Base-by-base conservation (phyloP, 2,113 vertebrate genomes). In the Struthio camelus region DNA sequence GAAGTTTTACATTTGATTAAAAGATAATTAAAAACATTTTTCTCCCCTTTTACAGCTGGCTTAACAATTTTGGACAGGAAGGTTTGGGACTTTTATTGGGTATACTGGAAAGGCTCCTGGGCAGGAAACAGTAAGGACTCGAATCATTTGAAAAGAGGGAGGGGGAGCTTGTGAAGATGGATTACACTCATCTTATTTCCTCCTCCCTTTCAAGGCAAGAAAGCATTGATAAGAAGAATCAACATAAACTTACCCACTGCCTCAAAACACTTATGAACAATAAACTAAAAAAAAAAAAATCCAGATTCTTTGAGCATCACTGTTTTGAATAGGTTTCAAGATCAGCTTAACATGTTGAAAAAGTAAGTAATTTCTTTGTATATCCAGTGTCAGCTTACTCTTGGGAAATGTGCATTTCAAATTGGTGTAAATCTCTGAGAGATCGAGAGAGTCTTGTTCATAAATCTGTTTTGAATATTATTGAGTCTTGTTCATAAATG, bases 181-280 rank as follows among this genome's bases (percentile, higher is more conserved):
- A 53, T 82, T 46, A 50, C 54, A 16, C 46, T 85, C 2, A 75
- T 0, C 1, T 51, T 62, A 28, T 89, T 42, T 89, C 14, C 44
- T 71, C 4, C 3, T 95, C 34, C 85, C 80, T 92, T 95, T 85
- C 44, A 97, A 99, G 99, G 95, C 99, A 99, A 98, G 99, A 99
- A 96, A 98, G 80, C 94, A 99, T 99, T 50, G 99, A 99, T 97
- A 99, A 99, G 98, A 99, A 98, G 94, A 99, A 99, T 98, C 99
- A 99, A 96, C 98, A 99, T 97, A 99, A 99, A 98, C 98, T 99
- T 61, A 99, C 99, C 96, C 99, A 99, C 93, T 99, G 99, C 97
- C 98, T 99, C 97, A 99, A 99, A 98, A 99, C 99, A 73, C 99
- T 99, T 98, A 99, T 99, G 99, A 99, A 99, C 98, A 99, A 99